Evolutionary conservation across 2,797 vertebrate species (phyloP).

Genomic region (Emys orbicularis): DNA sequence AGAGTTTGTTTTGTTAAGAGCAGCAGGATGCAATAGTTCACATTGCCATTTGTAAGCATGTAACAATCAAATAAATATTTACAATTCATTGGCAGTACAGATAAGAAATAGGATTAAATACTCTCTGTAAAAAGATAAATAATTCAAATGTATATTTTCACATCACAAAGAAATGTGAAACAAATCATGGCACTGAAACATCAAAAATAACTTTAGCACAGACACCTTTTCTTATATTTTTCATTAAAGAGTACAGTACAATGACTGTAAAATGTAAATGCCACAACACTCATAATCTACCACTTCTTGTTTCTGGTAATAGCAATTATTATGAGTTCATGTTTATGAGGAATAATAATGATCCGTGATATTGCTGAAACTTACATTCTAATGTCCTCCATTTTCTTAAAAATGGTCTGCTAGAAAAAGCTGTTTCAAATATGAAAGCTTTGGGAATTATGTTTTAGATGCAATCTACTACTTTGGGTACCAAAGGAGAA

Average conservation of each 20-base stretch:
- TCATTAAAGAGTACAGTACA: slow-evolving; percentile 70
- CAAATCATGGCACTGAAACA: slow-evolving; percentile 74
- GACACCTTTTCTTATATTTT: slow-evolving; percentile 72
- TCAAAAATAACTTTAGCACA: slow-evolving; percentile 73
- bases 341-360: slow-evolving; percentile 67
- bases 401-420: slow-evolving; percentile 40
- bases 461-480: slow-evolving; percentile 1
- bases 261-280: slow-evolving; percentile 66
- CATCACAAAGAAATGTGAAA: slow-evolving; percentile 73
- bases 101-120: slow-evolving; percentile 72
- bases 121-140: slow-evolving; percentile 76
- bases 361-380: slow-evolving; percentile 69
- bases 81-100: slow-evolving; percentile 53
- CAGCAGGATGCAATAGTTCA: slow-evolving; percentile 57
- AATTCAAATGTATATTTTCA: slow-evolving; percentile 72
- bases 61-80: slow-evolving; percentile 59
- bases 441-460: not conserved
- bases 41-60: slow-evolving; percentile 53
- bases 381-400: not conserved
- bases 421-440: slow-evolving; percentile 37
- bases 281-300: slow-evolving; percentile 15
- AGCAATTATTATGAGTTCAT: slow-evolving; percentile 21
- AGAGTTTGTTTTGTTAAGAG: slow-evolving; percentile 55
- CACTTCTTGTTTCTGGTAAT: slow-evolving; percentile 12
- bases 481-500: slow-evolving; percentile 25